Conservation (phyloP, 2,797 vertebrate genomes). For the Phalanger gymnotis region DNA sequence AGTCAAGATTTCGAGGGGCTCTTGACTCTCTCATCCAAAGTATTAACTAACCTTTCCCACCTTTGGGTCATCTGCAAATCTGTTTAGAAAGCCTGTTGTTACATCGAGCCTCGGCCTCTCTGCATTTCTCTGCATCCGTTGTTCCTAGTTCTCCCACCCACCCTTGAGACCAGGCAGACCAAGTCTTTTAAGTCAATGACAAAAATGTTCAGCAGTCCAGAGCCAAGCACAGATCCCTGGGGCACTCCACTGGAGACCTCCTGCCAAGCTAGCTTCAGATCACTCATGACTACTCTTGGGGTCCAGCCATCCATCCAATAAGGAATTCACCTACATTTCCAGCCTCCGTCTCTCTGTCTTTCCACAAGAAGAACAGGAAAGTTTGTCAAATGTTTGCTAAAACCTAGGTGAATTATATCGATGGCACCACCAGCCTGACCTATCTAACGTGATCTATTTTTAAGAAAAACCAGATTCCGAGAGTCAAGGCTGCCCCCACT, state of each 20-base stretch:
- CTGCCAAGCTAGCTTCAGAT: background rate
- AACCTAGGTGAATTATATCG: background rate
- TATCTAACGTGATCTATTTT: background rate
- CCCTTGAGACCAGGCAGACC: no score
- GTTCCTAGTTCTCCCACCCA: no score
- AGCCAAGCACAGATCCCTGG: background rate
- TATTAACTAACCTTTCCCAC: background rate
- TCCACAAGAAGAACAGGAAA: background rate
- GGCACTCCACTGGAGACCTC: background rate
- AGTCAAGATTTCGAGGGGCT: background rate
- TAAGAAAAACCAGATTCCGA: background rate
- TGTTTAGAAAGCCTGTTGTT: background rate
- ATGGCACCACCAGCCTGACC: background rate
- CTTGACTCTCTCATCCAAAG: background rate
- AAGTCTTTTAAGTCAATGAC: background rate
- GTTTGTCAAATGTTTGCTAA: background rate
- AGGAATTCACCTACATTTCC: background rate
- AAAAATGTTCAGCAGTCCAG: background rate
- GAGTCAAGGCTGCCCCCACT: background rate
- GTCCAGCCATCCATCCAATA: background rate
- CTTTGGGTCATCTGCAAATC: background rate
- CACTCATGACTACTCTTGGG: background rate
- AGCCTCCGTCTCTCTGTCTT: background rate
- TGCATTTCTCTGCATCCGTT: no score
- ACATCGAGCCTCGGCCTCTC: no score